phyloP scores from a whole-genome alignment of 1,140 invertebrate species.

The Tetragonula clypearis region DNA sequence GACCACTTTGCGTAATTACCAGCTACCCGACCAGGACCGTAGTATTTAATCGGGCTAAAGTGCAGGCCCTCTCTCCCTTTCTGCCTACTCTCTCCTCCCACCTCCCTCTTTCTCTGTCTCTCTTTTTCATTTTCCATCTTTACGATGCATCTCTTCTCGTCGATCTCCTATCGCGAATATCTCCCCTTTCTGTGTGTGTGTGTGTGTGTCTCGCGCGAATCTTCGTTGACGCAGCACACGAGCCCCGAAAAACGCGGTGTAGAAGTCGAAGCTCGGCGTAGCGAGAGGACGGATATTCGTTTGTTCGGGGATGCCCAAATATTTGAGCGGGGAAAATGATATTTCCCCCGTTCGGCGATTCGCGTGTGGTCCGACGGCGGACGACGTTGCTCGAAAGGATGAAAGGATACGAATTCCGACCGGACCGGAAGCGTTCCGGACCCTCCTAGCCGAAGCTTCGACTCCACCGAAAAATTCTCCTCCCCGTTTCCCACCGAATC shows the following conservation, averaged over 20 bases:
- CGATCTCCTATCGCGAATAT: background rate
- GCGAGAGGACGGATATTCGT: slow-evolving; percentile 46
- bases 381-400: background rate
- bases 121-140: background rate
- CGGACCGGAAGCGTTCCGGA: slow-evolving; percentile 23
- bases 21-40: slow-evolving; percentile 64
- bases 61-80: slow-evolving; percentile 59
- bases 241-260: slow-evolving; percentile 44
- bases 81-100: slow-evolving; percentile 21
- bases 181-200: background rate
- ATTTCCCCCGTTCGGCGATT: slow-evolving; percentile 58
- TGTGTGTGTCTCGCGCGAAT: slow-evolving; percentile 14
- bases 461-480: background rate
- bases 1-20: slow-evolving; percentile 73
- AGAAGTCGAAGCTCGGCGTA: slow-evolving; percentile 46
- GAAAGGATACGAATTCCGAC: slow-evolving; percentile 6
- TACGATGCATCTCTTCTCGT: background rate
- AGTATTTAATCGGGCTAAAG: slow-evolving; percentile 72
- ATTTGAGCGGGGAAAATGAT: slow-evolving; percentile 68
- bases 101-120: slow-evolving; percentile 34
- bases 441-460: background rate
- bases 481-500: background rate
- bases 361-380: background rate
- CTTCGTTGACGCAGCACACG: slow-evolving; percentile 37
- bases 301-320: slow-evolving; percentile 56